Evolutionary conservation across 2,888 invertebrate genomes (phyloP).

Genomic region (Hedya salicella): DNA sequence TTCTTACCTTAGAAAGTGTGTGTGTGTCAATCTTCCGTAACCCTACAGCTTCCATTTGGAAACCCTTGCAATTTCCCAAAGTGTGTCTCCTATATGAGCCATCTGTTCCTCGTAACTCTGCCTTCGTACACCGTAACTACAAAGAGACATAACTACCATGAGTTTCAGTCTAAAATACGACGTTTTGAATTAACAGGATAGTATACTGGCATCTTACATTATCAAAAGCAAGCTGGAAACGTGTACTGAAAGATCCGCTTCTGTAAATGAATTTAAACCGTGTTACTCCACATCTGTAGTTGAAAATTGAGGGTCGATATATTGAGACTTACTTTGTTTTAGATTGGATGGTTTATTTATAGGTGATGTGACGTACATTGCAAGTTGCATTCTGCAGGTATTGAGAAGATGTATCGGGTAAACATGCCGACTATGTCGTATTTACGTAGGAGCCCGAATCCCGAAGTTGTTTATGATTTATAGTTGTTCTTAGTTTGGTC

Average conservation of each 20-base stretch:
- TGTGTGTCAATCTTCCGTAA: slow-evolving; percentile 29
- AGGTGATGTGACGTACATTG: slow-evolving; percentile 58
- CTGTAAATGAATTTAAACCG: slow-evolving; percentile 8
- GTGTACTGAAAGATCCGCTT: background rate
- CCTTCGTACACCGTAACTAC: background rate
- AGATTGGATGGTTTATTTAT: slow-evolving; percentile 56
- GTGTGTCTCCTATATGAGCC: slow-evolving; percentile 27
- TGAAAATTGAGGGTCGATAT: background rate
- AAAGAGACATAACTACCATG: background rate
- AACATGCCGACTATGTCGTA: slow-evolving; percentile 37
- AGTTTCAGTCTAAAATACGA: background rate
- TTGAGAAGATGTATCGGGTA: slow-evolving; percentile 31
- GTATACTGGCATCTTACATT: slow-evolving; percentile 20
- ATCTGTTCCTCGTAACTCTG: slow-evolving; percentile 24
- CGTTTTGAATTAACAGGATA: background rate
- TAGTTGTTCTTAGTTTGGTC: slow-evolving; percentile 11
- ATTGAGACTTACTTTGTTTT: background rate
- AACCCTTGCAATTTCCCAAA: slow-evolving; percentile 34
- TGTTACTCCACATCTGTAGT: background rate
- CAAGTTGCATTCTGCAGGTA: slow-evolving; percentile 46
- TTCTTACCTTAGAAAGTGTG: too few relatives aligned
- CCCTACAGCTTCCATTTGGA: slow-evolving; percentile 11
- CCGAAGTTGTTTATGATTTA: slow-evolving; percentile 20
- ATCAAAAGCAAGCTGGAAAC: slow-evolving; percentile 13
- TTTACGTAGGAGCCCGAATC: slow-evolving; percentile 20